Percentiles rank a stretch among this genome's conserved stretches.
phyloP scores from a whole-genome alignment of 1,140 invertebrate species.

The Akabosia matsudoensis region DNA sequence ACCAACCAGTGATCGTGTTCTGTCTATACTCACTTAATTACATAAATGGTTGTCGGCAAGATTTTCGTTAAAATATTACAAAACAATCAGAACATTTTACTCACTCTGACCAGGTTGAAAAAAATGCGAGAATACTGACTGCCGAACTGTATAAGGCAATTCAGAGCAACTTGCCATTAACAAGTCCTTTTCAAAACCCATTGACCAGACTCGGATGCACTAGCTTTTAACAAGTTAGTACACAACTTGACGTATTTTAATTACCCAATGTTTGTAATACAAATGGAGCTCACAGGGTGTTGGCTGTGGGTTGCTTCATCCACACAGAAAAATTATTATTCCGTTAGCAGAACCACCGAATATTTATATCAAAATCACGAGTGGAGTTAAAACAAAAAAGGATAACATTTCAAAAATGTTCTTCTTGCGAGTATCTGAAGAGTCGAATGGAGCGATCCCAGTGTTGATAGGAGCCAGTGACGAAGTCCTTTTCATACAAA shows the following conservation, averaged over 20 bases:
- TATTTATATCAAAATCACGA: background rate
- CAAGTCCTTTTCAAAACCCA: too few relatives aligned
- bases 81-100: too few relatives aligned
- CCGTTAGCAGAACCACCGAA: background rate
- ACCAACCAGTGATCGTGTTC: background rate
- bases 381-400: background rate
- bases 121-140: too few relatives aligned
- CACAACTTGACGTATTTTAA: slow-evolving; percentile 2
- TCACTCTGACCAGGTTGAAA: too few relatives aligned
- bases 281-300: slow-evolving; percentile 8
- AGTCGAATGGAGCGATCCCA: background rate
- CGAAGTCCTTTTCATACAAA: background rate
- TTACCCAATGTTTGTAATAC: slow-evolving; percentile 10
- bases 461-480: background rate
- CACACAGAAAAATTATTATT: slow-evolving; percentile 1
- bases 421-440: background rate
- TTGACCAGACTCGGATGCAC: too few relatives aligned
- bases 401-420: background rate
- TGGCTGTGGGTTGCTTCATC: background rate
- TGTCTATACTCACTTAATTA: background rate
- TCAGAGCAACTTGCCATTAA: too few relatives aligned
- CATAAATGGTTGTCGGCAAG: background rate
- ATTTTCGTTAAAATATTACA: too few relatives aligned
- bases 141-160: too few relatives aligned
- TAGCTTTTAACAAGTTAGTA: background rate